Evolutionary conservation across 2,113 vertebrate genomes (phyloP).

Genomic region (Chaetorhynchus papuensis): DNA sequence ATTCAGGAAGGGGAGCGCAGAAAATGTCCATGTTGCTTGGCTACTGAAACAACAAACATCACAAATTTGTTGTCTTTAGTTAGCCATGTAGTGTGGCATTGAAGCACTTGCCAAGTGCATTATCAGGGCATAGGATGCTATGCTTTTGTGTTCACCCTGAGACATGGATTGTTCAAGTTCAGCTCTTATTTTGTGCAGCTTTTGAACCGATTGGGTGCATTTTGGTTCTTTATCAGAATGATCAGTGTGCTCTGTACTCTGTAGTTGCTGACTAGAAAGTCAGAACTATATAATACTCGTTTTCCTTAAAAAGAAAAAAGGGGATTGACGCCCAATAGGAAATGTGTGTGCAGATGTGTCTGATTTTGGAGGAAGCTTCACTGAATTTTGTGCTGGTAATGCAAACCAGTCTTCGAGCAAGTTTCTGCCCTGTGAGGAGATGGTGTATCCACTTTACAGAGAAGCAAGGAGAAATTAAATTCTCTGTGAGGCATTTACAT

Average conservation of each 20-base stretch:
- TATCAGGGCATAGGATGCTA: not conserved
- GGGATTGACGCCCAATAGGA: accelerated
- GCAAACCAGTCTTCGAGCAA: not conserved
- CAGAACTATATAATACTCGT: not conserved
- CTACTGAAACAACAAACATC: slow-evolving; percentile 13
- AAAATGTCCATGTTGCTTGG: not conserved
- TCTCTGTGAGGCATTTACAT: not conserved
- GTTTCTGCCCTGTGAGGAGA: not conserved
- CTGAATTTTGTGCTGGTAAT: not conserved
- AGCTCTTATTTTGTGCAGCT: not conserved
- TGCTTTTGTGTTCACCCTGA: not conserved
- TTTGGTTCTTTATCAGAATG: not conserved
- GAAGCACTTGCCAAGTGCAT: not conserved
- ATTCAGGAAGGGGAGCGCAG: not conserved
- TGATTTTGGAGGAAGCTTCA: not conserved
- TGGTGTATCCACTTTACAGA: not conserved
- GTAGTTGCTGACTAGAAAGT: not conserved
- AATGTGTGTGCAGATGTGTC: not conserved
- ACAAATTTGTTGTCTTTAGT: not conserved
- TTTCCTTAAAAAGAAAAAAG: not conserved
- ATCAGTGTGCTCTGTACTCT: not conserved
- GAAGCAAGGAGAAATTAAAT: not conserved
- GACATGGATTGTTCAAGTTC: not conserved
- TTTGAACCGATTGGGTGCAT: not conserved
- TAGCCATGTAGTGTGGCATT: not conserved